Conservation (phyloP, 2,888 invertebrate species). For the Scaeva pyrastri region DNA sequence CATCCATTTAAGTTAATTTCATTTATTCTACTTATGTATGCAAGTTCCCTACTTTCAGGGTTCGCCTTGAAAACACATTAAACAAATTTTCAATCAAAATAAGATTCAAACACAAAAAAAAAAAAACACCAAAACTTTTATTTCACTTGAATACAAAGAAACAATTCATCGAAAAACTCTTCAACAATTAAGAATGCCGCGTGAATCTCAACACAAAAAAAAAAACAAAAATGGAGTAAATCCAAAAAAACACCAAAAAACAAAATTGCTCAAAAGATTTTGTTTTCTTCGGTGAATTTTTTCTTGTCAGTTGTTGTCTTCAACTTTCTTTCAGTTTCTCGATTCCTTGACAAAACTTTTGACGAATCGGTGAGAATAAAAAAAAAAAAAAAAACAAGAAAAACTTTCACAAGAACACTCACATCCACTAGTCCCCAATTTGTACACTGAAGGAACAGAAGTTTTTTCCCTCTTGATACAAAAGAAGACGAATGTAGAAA, state of each 20-base stretch:
- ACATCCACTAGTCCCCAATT: conserved; percentile 52
- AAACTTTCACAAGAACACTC: conserved; percentile 60
- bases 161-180: conserved; percentile 58
- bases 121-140: conserved; percentile 43
- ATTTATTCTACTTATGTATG: neutral
- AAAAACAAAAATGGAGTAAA: conserved; percentile 30
- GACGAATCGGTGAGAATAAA: conserved; percentile 41
- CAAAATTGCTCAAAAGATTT: conserved; percentile 27
- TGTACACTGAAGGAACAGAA: conserved; percentile 30
- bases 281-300: conserved; percentile 13
- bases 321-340: conserved; percentile 2
- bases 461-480: conserved; percentile 10
- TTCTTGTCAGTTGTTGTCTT: conserved; percentile 35
- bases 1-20: no score
- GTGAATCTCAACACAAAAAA: conserved; percentile 49
- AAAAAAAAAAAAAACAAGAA: neutral
- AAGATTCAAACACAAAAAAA: conserved; percentile 1
- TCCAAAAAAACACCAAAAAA: conserved; percentile 27
- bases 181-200: conserved; percentile 73
- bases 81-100: conserved; percentile 60
- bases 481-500: neutral
- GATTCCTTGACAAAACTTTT: conserved; percentile 51
- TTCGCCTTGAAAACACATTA: conserved; percentile 47
- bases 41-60: neutral
- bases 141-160: conserved; percentile 26